Evolutionary conservation across 2,113 vertebrate genomes (phyloP), one percentile per base, ranked within the genome.

Genomic region (Hydrochoerus hydrochaeris): DNA sequence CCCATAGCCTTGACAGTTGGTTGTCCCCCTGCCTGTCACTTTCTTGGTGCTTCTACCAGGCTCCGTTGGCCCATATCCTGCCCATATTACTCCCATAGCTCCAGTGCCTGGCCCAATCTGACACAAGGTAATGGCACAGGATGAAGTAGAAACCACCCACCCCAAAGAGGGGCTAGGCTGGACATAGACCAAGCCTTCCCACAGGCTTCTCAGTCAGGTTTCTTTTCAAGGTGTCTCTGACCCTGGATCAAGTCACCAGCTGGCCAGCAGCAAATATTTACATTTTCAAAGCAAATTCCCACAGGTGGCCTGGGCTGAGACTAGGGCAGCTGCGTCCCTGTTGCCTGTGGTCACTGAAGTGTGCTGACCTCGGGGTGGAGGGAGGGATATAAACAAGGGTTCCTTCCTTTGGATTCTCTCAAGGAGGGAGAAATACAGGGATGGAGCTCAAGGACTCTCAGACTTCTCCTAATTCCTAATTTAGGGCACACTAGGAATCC

Each of bases 261-360:
- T 86, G 88, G 83, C 75, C 22, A 32, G 77, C 28, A 81, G 52
- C 89, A 97, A 97, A 97, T 98, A 97, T 97, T 97, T 97, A 97
- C 77, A 95, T 95, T 95, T 93, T 69, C 87, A 85, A 71, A 96
- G 77, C 94, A 92, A 87, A 94, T 95, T 97, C 89, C 81, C 85
- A 60, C 81, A 58, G 49, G 94, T 83, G 67, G 63, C 54, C 52
- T 28, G 49, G 86, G 17, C 83, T 26, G 20, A n/a, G 58, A 17
- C 63, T 13, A 38, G 35, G 77, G 7, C 65, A 22, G 38, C 71
- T 86, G n/a, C 20, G 16, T 44, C 83, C 67, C 7, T 32, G 38
- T 38, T 46, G 62, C 84, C 49, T 81, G 73, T 44, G 91, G 88
- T 93, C 69, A 32, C 86, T 38, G 69, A 85, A 57, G 75, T 26